Conservation (phyloP, 2,113 vertebrate genomes). For the Sinocyclocheilus maitianheensis region DNA sequence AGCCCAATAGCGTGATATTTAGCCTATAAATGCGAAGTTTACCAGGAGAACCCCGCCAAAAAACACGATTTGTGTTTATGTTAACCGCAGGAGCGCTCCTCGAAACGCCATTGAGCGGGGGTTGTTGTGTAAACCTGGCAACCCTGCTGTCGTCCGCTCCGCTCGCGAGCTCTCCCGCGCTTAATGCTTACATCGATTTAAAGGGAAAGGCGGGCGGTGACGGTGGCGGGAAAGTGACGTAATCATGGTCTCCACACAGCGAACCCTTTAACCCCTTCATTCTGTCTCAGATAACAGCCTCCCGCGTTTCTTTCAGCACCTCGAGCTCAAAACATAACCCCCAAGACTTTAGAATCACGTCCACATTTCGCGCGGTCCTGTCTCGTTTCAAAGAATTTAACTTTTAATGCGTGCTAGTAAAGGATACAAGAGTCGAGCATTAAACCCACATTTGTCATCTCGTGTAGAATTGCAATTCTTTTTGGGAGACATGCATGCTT, state of each 20-base stretch:
- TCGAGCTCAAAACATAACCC: fast-evolving
- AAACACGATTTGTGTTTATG: no score
- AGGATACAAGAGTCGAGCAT: background rate
- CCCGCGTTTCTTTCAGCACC: background rate
- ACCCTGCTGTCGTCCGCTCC: no score
- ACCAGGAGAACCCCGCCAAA: no score
- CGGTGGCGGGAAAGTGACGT: conserved; percentile 71
- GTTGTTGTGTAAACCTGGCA: no score
- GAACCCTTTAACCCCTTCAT: background rate
- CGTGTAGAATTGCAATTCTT: background rate
- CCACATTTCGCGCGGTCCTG: background rate
- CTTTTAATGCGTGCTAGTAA: background rate
- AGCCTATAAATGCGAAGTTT: no score
- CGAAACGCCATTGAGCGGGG: no score
- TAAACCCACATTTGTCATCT: background rate
- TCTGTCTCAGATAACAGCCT: background rate
- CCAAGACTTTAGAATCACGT: background rate
- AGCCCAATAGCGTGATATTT: no score
- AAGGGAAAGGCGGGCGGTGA: conserved; percentile 71
- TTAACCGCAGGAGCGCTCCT: no score
- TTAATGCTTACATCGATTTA: conserved; percentile 76
- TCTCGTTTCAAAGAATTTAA: no score
- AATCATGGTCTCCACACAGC: conserved; percentile 51
- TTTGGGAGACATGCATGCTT: background rate
- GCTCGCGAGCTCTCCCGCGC: conserved; percentile 64